Conservation (phyloP, 2,797 vertebrate species). For the Heterohyrax brucei region DNA sequence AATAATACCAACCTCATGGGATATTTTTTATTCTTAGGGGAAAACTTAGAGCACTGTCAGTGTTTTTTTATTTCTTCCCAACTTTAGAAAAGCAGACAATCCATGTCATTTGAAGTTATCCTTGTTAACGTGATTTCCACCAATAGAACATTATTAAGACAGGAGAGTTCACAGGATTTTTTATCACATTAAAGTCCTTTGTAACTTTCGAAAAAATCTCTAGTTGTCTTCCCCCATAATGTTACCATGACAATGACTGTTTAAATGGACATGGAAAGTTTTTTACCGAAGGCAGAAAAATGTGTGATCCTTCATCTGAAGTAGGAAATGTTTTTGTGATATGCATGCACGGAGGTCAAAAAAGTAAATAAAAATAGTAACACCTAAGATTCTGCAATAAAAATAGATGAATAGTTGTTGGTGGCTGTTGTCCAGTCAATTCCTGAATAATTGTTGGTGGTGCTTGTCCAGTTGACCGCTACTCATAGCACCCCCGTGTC, state of each 20-base stretch:
- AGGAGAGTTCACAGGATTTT: not conserved
- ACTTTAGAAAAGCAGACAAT: not conserved
- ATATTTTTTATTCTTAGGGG: not conserved
- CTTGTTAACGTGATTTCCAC: not conserved
- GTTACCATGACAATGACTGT: not conserved
- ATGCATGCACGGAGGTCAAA: not conserved
- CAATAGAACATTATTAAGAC: not conserved
- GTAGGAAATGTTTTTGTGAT: not conserved
- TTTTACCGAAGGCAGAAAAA: conserved; percentile 19
- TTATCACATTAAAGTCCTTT: not conserved
- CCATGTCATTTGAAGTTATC: not conserved
- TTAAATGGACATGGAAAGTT: not conserved
- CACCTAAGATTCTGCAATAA: not conserved
- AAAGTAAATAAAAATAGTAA: conserved; percentile 11
- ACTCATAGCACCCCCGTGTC: too few relatives aligned
- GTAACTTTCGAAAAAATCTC: not conserved
- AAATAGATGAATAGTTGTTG: not conserved
- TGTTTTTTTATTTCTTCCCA: not conserved
- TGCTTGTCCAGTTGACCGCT: too few relatives aligned
- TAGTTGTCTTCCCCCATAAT: not conserved
- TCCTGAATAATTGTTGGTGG: too few relatives aligned
- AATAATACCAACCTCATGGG: not conserved
- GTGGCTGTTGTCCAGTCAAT: too few relatives aligned
- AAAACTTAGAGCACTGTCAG: not conserved
- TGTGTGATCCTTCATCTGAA: conserved; percentile 26